These are phyloP conservation scores for Willowsia nigromaculata DNA, from an alignment of 2,888 invertebrate genomes.

Conservation along the genomic window DNA sequence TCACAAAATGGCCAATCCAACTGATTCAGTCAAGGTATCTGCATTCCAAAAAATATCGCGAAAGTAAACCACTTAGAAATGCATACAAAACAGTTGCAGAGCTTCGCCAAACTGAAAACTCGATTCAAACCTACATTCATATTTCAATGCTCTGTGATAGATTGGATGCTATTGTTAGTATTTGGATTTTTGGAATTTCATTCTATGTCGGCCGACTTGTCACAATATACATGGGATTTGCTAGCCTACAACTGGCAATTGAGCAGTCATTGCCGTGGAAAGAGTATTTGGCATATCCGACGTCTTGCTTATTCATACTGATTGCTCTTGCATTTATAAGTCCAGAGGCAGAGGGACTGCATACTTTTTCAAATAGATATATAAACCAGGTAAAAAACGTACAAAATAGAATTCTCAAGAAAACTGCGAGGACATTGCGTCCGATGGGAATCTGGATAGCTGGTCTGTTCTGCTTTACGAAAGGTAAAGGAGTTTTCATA, in stretches of 20 bases:
- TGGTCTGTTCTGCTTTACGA: no score
- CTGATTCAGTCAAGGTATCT: not conserved
- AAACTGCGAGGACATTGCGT: no score
- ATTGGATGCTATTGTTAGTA: not conserved
- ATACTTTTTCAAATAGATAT: not conserved
- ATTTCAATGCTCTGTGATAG: not conserved
- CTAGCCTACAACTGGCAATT: not conserved
- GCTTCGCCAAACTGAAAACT: not conserved
- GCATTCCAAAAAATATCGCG: not conserved
- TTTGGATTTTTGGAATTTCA: constrained; percentile 30
- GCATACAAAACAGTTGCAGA: not conserved
- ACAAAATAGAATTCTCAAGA: no score
- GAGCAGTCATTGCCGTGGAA: constrained; percentile 31
- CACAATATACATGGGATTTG: constrained; percentile 50
- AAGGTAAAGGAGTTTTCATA: no score
- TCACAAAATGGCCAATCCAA: constrained; percentile 9
- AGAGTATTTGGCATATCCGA: constrained; percentile 50
- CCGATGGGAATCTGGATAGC: no score
- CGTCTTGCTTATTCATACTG: not conserved
- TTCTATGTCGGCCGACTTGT: constrained; percentile 30
- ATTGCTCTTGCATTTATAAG: not conserved
- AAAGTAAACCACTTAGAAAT: not conserved
- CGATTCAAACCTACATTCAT: not conserved
- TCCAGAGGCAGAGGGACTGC: not conserved
- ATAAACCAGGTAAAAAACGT: not conserved